A percentile compares a stretch with the other conserved stretches of the same genome.
Evolutionary conservation across 35 echinoderm and acorn worm genomes (phyloP).

Genomic region (Apostichopus japonicus): DNA sequence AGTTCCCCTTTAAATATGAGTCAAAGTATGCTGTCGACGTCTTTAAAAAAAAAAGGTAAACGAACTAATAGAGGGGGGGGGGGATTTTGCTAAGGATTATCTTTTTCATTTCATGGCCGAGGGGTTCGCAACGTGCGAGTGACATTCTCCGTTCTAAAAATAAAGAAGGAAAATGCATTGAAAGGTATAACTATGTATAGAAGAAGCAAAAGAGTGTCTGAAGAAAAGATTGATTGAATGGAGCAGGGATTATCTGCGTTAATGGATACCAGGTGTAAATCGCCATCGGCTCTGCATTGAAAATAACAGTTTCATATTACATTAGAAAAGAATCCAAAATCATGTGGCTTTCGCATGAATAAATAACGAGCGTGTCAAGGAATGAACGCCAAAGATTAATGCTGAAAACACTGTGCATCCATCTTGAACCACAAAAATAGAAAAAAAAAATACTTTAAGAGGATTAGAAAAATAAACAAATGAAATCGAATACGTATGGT

Average conservation of each 20-base stretch:
- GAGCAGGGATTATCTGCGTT: not conserved
- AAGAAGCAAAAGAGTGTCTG: not conserved
- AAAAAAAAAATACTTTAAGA: too few species aligned
- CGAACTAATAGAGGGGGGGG: not conserved
- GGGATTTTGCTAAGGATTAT: not conserved
- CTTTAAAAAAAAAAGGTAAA: not conserved
- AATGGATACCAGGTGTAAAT: not conserved
- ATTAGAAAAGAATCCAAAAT: too few species aligned
- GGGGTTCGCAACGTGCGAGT: not conserved
- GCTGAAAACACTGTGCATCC: too few species aligned
- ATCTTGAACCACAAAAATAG: too few species aligned
- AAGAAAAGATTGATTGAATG: not conserved
- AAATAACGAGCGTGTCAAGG: too few species aligned
- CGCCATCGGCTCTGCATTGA: not conserved
- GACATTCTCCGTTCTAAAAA: not conserved
- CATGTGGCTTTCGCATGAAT: too few species aligned
- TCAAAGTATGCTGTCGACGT: not conserved
- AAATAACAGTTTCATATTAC: not conserved
- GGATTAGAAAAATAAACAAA: too few species aligned
- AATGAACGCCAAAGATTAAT: too few species aligned
- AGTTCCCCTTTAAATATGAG: too few species aligned
- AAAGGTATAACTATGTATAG: not conserved
- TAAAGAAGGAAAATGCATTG: not conserved
- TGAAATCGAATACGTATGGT: too few species aligned
- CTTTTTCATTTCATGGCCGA: not conserved